A percentile compares a stretch with the other conserved stretches of the same genome.
These are phyloP conservation scores for Limnephilus auricula DNA, from an alignment of 2,888 invertebrate species.

Conservation along the genomic window DNA sequence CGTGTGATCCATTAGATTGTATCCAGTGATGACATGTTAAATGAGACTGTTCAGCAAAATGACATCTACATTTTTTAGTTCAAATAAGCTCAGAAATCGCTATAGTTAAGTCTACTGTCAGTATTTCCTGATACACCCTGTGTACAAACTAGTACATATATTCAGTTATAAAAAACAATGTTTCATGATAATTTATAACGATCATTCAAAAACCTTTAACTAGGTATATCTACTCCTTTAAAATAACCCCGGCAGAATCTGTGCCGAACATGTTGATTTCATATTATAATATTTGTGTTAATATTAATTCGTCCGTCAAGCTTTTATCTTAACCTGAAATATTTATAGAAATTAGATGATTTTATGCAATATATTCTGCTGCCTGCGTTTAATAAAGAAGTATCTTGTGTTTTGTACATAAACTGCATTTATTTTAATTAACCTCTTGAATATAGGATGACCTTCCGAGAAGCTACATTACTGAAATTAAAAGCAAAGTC, in stretches of 20 bases:
- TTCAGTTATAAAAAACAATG: neutral
- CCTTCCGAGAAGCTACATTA: too few species aligned
- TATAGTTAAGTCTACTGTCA: too few species aligned
- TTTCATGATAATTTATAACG: neutral
- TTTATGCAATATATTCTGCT: neutral
- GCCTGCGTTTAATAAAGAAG: neutral
- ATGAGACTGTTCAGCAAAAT: too few species aligned
- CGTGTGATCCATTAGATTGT: too few species aligned
- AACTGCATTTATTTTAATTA: neutral
- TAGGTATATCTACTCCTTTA: neutral
- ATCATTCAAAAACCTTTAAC: neutral
- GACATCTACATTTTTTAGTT: too few species aligned
- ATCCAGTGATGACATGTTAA: too few species aligned
- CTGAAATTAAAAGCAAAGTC: too few species aligned
- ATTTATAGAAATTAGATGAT: neutral
- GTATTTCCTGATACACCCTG: too few species aligned
- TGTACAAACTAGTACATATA: neutral
- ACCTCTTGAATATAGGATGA: too few species aligned
- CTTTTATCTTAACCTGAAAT: neutral
- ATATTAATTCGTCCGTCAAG: neutral
- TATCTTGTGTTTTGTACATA: neutral
- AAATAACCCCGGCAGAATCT: neutral
- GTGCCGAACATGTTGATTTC: neutral
- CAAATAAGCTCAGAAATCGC: too few species aligned
- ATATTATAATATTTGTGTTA: neutral